Evolutionary conservation across 2,113 vertebrate species (phyloP).

Genomic region (Poicephalus gulielmi): DNA sequence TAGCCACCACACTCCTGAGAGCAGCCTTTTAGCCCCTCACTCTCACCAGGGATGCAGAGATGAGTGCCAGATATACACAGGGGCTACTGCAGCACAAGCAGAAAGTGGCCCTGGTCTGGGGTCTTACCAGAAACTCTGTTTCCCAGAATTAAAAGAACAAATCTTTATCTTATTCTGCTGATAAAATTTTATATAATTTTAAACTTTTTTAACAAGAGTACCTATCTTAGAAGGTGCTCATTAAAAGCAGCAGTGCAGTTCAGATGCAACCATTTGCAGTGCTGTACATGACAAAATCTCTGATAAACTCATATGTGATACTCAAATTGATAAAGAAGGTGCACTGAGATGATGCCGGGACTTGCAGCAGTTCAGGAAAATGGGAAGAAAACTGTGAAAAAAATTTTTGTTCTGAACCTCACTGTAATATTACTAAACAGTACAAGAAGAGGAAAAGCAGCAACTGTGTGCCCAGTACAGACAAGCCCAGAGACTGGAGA

Average conservation of each 20-base stretch:
- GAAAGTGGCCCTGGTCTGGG: background rate
- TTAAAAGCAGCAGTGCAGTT: background rate
- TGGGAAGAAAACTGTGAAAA: background rate
- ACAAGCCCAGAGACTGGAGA: background rate
- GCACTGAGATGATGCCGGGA: background rate
- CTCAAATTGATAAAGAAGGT: background rate
- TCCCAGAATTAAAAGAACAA: background rate
- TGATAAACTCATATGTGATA: too few relatives aligned
- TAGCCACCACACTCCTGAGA: background rate
- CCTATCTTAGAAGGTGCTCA: fast-evolving
- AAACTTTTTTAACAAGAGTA: background rate
- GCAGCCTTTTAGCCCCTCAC: fast-evolving
- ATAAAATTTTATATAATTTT: background rate
- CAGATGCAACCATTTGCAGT: background rate
- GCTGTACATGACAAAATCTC: too few relatives aligned
- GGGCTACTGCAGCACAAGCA: background rate
- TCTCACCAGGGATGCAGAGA: fast-evolving
- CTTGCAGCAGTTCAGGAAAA: background rate
- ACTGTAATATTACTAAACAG: background rate
- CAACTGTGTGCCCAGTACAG: too few relatives aligned
- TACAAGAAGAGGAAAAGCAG: background rate
- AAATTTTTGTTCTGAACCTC: background rate
- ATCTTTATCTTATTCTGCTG: background rate
- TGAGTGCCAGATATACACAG: background rate
- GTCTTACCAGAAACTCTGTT: background rate